A percentile compares a stretch with the other conserved stretches of the same genome.
phyloP scores from a whole-genome alignment of 1,140 invertebrate genomes.

The Sminthurides bifidus region DNA sequence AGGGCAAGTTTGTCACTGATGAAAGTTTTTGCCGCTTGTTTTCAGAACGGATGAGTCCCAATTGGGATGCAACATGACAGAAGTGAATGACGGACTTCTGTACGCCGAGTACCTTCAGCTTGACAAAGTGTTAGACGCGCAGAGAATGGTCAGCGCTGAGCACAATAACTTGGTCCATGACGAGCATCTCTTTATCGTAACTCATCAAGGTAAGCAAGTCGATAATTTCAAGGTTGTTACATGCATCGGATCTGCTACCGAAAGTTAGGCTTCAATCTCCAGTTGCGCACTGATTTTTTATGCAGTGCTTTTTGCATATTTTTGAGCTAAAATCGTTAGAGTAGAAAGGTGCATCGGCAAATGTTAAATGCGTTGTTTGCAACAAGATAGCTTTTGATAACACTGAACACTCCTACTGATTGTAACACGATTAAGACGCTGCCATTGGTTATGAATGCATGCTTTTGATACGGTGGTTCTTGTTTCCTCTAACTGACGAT shows the following conservation, averaged over 20 bases:
- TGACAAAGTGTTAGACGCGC: conserved; percentile 75
- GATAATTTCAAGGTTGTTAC: not conserved
- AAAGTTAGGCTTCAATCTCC: not conserved
- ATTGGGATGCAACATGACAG: conserved; percentile 28
- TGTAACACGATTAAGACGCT: too few relatives aligned
- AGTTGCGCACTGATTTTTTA: not conserved
- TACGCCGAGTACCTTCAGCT: conserved; percentile 80
- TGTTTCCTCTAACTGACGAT: too few relatives aligned
- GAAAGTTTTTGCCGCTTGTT: conserved; percentile 1
- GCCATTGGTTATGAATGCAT: too few relatives aligned
- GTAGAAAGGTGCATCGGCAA: not conserved
- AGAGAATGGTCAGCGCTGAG: conserved; percentile 65
- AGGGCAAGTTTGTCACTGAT: not conserved
- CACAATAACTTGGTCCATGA: conserved; percentile 70
- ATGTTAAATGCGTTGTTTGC: not conserved
- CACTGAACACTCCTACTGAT: too few relatives aligned
- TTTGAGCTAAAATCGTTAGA: not conserved
- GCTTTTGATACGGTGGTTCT: too few relatives aligned
- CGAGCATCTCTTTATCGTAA: conserved; percentile 94
- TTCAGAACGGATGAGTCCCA: conserved; percentile 16
- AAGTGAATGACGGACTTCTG: conserved; percentile 47
- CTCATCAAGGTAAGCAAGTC: conserved; percentile 73
- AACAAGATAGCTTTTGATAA: too few relatives aligned
- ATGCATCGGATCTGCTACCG: too few relatives aligned
- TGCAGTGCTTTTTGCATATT: not conserved